Conservation (phyloP, 2,888 invertebrate genomes). For the Campopleginae sp. region DNA sequence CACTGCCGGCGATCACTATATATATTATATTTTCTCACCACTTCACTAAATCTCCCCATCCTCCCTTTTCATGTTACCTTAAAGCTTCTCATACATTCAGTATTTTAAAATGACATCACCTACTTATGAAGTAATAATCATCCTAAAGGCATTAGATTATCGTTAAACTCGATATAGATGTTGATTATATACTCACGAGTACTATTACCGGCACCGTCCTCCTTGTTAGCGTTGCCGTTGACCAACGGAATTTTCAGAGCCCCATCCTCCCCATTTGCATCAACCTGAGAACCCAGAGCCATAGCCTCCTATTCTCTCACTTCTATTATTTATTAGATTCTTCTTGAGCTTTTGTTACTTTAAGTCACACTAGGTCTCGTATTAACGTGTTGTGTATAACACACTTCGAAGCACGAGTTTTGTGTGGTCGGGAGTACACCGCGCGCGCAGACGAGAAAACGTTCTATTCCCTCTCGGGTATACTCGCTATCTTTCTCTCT, state of each 20-base stretch:
- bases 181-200: conserved; percentile 52
- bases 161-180: not conserved
- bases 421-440: conserved; percentile 52
- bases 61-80: conserved; percentile 49
- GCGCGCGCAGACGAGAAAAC: conserved; percentile 55
- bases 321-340: conserved; percentile 28
- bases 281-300: conserved; percentile 84
- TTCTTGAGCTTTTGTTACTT: conserved; percentile 8
- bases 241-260: conserved; percentile 79
- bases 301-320: conserved; percentile 71
- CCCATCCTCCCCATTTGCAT: conserved; percentile 80
- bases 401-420: conserved; percentile 58
- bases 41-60: conserved; percentile 14
- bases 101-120: not conserved
- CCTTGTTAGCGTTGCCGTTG: conserved; percentile 74
- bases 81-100: conserved; percentile 9
- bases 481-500: conserved; percentile 40
- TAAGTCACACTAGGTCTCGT: conserved; percentile 26
- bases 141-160: conserved; percentile 5
- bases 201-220: conserved; percentile 60
- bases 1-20: conserved; percentile 33
- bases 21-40: conserved; percentile 21
- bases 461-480: conserved; percentile 48
- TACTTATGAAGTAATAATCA: not conserved
- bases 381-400: conserved; percentile 37